phyloP scores from a whole-genome alignment of 2,888 invertebrate genomes.

The Ophion ellenae region DNA sequence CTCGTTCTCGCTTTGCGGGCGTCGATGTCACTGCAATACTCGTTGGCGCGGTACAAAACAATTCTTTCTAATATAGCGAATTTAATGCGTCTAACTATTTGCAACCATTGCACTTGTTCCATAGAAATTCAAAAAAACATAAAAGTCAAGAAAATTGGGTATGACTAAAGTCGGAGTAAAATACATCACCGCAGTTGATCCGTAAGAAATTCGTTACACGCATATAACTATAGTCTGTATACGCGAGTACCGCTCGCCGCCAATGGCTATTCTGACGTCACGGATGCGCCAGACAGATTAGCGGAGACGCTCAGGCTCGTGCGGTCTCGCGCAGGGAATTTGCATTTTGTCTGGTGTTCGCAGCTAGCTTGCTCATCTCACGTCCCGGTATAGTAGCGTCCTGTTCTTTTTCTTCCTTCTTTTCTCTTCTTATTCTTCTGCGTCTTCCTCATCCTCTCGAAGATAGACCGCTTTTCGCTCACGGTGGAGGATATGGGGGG shows the following conservation, averaged over 20 bases:
- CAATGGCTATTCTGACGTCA: constrained; percentile 78
- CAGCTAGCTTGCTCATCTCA: constrained; percentile 62
- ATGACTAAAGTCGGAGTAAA: no score
- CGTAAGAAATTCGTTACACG: not conserved
- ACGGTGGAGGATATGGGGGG: constrained; percentile 59
- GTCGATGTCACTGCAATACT: constrained; percentile 48
- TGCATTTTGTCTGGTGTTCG: constrained; percentile 79
- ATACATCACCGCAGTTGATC: no score
- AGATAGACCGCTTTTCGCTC: constrained; percentile 64
- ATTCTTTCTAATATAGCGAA: not conserved
- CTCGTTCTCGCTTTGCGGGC: constrained; percentile 50
- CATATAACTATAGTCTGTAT: not conserved
- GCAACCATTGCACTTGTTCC: not conserved
- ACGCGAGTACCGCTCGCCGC: constrained; percentile 70
- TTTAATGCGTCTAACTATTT: not conserved
- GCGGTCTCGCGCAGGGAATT: constrained; percentile 72
- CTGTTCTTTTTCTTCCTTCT: constrained; percentile 43
- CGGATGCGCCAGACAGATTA: constrained; percentile 82
- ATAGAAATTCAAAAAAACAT: not conserved
- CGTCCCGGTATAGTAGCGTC: constrained; percentile 47
- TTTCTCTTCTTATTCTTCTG: constrained; percentile 24
- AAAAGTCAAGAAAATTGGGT: no score
- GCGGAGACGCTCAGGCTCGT: constrained; percentile 74
- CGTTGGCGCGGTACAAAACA: not conserved
- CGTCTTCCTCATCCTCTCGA: constrained; percentile 51